Base-by-base conservation (phyloP, 2,888 invertebrate genomes). In the Phaedon cochleariae region DNA sequence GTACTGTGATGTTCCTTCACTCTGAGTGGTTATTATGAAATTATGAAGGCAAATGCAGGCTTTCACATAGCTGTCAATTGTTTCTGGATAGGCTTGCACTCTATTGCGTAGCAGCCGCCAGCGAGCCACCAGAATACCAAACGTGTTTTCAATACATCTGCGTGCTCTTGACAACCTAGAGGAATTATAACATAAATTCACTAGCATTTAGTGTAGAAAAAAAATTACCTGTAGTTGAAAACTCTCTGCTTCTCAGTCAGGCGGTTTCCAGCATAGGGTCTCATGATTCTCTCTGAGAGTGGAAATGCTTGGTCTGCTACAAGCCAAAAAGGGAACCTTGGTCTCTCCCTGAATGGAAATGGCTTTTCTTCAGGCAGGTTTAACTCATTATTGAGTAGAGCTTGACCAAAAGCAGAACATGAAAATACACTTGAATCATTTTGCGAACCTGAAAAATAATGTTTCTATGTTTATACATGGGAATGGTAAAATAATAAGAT, bases 311-410 rank as follows among this genome's bases (percentile, higher is more conserved):
- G 20, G 49, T 49, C 49, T 49, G 49, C 49, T 21, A 49, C 21
- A 49, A 49, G 21, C 49, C 49, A 49, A 21, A 21, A 49, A 49
- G 49, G 49, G 22, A 17, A 49, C 18, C 49, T 52, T 52, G 51
- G 51, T 52, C 51, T 52, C 51, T 52, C 26, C 51, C 51, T 52
- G n/a, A 15, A 52, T 26, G 51, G 51, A 52, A 52, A 15, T 52
- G 51, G 29, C 22, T 52, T n/a, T 12, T 52, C 29, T 29, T 52
- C 51, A 2, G 51, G 51, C n/a, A 52, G n/a, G 15, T 52, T 52
- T n/a, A 49, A 49, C 21, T 49, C 17, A 18, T 49, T 22, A 49
- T 49, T 6, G 6, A 49, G 49, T 12, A 49, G 21, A 21, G 49
- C 49, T 18, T 49, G 21, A 49, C 49, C 21, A n/a, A 49, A 49